Conservation (phyloP, 1,140 invertebrate genomes). For the Drosophila cardini region DNA sequence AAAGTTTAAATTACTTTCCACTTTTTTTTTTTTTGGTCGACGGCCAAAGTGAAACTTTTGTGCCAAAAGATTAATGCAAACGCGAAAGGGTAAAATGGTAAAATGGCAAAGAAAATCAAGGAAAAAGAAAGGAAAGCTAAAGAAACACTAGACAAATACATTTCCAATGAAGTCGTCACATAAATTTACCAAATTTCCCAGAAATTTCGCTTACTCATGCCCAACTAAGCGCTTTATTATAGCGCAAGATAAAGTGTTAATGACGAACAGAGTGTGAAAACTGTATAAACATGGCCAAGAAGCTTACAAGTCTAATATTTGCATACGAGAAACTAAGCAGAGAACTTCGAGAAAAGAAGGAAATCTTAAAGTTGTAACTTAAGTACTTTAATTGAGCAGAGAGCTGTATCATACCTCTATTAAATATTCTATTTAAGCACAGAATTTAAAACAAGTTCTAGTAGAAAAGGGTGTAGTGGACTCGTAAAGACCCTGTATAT, state of each 20-base stretch:
- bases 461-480: too few relatives aligned
- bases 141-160: conserved; percentile 29
- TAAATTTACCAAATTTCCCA: conserved; percentile 28
- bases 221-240: conserved; percentile 28
- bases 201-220: conserved; percentile 6
- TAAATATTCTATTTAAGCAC: too few relatives aligned
- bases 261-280: conserved; percentile 1
- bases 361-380: too few relatives aligned
- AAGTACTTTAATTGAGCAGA: too few relatives aligned
- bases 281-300: background rate
- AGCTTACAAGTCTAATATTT: background rate
- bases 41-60: conserved; percentile 64
- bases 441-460: too few relatives aligned
- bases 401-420: too few relatives aligned
- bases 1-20: conserved; percentile 81
- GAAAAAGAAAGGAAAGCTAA: too few relatives aligned
- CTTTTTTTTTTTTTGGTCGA: conserved; percentile 43
- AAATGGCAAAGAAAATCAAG: conserved; percentile 17
- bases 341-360: background rate
- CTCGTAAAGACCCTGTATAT: too few relatives aligned
- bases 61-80: conserved; percentile 57
- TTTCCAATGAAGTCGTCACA: conserved; percentile 51
- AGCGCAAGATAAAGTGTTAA: conserved; percentile 14
- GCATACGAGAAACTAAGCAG: background rate
- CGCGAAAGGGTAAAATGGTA: conserved; percentile 44